A percentile compares a stretch with the other conserved stretches of the same genome.
Conservation (phyloP, 2,797 vertebrate genomes). For the Poeciliopsis presidionis region DNA sequence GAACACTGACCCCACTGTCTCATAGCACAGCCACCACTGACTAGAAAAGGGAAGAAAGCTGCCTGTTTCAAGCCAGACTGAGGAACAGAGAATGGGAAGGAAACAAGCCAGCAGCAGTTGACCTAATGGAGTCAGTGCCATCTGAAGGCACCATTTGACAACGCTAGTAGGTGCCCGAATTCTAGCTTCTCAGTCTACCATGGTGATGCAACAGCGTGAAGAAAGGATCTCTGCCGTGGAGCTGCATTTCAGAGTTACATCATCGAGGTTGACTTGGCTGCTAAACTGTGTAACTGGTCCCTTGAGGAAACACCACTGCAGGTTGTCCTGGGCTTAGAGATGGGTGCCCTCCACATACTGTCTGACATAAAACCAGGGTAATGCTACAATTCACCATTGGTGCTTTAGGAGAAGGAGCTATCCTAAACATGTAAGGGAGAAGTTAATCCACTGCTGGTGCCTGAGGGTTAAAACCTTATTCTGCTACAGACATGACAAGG, state of each 20-base stretch:
- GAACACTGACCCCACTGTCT: too few relatives aligned
- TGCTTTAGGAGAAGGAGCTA: too few relatives aligned
- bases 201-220: neutral
- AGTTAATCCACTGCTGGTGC: too few relatives aligned
- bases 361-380: too few relatives aligned
- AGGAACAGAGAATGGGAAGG: neutral
- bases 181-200: too few relatives aligned
- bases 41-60: neutral
- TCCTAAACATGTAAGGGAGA: too few relatives aligned
- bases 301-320: neutral
- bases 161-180: neutral
- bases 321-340: too few relatives aligned
- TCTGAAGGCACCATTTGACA: neutral
- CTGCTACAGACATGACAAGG: too few relatives aligned
- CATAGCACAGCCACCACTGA: neutral
- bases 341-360: too few relatives aligned
- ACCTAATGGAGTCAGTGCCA: neutral
- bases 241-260: neutral
- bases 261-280: neutral
- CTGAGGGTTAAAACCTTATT: too few relatives aligned
- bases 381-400: too few relatives aligned
- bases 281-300: neutral
- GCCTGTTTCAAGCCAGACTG: neutral
- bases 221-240: neutral
- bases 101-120: too few relatives aligned